Evolutionary conservation across 2,797 vertebrate genomes (phyloP).

Genomic region (Chelidonichthys spinosus): DNA sequence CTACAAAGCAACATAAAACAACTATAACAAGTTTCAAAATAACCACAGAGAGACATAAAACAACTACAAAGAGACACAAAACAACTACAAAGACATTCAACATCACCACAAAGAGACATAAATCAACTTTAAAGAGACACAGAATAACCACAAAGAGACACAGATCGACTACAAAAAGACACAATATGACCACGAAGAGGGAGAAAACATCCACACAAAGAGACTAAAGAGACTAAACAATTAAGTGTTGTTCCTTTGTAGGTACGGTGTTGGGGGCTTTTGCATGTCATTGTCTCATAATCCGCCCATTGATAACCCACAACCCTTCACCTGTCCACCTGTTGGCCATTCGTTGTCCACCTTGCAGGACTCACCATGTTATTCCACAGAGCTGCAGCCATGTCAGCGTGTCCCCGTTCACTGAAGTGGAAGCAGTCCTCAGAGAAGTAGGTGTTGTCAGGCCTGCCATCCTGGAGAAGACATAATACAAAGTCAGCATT

Average conservation of each 20-base stretch:
- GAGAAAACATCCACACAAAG: neutral
- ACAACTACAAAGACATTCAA: neutral
- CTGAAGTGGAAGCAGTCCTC: constrained; percentile 93
- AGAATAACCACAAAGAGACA: neutral
- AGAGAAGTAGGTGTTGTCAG: constrained; percentile 89
- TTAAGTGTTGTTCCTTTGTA: neutral
- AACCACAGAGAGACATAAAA: neutral
- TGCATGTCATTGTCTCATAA: neutral
- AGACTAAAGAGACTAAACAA: neutral
- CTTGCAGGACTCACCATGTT: constrained; percentile 89
- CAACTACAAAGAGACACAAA: neutral
- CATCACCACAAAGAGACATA: too few species aligned
- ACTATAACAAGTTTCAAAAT: neutral
- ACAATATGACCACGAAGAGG: neutral
- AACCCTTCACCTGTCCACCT: constrained; percentile 14
- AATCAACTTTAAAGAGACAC: too few species aligned
- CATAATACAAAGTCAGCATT: constrained; percentile 29
- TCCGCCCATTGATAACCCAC: neutral
- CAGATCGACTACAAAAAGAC: neutral
- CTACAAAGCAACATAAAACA: too few species aligned
- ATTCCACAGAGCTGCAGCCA: constrained; percentile 93
- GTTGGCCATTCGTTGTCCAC: constrained; percentile 20
- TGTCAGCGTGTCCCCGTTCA: constrained; percentile 88
- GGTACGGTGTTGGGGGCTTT: neutral
- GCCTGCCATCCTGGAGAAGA: constrained; percentile 79